Conservation (phyloP, 2,113 vertebrate species). For the Clarias gariepinus region DNA sequence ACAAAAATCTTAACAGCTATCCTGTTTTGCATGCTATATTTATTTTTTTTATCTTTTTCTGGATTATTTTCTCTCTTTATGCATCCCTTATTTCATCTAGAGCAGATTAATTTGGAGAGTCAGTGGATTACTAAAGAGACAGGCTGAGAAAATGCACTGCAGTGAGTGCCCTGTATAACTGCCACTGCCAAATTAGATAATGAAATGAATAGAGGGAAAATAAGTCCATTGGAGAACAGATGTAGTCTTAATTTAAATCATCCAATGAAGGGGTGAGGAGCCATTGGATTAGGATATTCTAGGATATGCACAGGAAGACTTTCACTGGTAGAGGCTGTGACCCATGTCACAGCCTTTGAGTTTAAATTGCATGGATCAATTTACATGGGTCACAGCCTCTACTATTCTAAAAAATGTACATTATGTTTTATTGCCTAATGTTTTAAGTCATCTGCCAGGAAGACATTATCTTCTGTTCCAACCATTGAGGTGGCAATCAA, state of each 20-base stretch:
- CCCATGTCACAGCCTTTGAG: no score
- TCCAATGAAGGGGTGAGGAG: no score
- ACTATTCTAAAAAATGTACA: slow-evolving; percentile 28
- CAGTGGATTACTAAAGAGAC: slow-evolving; percentile 70
- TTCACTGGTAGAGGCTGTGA: no score
- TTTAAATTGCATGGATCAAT: no score
- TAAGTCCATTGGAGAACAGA: slow-evolving; percentile 65
- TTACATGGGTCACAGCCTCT: slow-evolving; percentile 58
- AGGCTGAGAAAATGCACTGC: slow-evolving; percentile 63
- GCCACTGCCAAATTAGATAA: slow-evolving; percentile 73
- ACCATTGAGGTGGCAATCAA: background rate
- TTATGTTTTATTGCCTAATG: slow-evolving; percentile 1
- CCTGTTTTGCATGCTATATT: slow-evolving; percentile 5
- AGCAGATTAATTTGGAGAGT: slow-evolving; percentile 60
- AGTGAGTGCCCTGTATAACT: slow-evolving; percentile 66
- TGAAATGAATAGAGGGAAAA: slow-evolving; percentile 61
- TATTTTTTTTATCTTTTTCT: slow-evolving; percentile 21
- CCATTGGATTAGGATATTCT: no score
- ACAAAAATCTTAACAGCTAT: background rate
- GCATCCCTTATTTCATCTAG: background rate
- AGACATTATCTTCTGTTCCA: background rate
- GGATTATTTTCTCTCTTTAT: slow-evolving; percentile 15
- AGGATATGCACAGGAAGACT: no score
- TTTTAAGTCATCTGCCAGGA: background rate
- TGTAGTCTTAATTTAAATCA: slow-evolving; percentile 70